A percentile compares a stretch with the other conserved stretches of the same genome.
Conservation (phyloP, 2,113 vertebrate species). For the Eptesicus fuscus region DNA sequence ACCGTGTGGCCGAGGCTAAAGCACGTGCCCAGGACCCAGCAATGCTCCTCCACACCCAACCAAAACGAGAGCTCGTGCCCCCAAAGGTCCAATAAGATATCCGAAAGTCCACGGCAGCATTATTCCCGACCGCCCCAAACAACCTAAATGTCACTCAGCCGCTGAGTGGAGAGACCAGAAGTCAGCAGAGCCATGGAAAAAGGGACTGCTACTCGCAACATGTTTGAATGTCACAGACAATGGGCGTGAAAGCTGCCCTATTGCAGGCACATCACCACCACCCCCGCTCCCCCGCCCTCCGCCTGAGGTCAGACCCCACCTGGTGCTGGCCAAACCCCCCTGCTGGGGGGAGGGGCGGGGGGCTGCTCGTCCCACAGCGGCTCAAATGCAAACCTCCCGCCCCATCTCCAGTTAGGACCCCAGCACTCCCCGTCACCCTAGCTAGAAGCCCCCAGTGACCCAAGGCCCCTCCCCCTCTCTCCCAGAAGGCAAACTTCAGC, state of each 20-base stretch:
- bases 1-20: rapidly evolving
- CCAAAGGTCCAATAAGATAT: not conserved
- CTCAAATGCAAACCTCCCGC: not conserved
- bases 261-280: too few relatives aligned
- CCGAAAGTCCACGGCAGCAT: too few relatives aligned
- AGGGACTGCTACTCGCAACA: rapidly evolving
- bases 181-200: too few relatives aligned
- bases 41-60: too few relatives aligned
- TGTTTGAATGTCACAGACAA: rapidly evolving
- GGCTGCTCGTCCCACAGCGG: not conserved
- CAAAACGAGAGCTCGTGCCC: rapidly evolving
- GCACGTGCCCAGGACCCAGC: not conserved
- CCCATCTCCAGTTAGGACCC: not conserved
- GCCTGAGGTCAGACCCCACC: not conserved
- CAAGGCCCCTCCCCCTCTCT: not conserved
- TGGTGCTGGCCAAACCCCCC: not conserved
- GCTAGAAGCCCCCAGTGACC: not conserved
- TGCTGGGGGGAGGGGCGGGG: rapidly evolving
- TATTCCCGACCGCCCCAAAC: not conserved
- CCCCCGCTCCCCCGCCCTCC: rapidly evolving
- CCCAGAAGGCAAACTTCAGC: too few relatives aligned
- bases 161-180: not conserved
- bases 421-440: too few relatives aligned
- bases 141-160: not conserved
- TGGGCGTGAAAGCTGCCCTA: rapidly evolving